These are phyloP conservation scores for Eugnorisma glareosa DNA, from an alignment of 2,888 invertebrate genomes.

Conservation along the genomic window DNA sequence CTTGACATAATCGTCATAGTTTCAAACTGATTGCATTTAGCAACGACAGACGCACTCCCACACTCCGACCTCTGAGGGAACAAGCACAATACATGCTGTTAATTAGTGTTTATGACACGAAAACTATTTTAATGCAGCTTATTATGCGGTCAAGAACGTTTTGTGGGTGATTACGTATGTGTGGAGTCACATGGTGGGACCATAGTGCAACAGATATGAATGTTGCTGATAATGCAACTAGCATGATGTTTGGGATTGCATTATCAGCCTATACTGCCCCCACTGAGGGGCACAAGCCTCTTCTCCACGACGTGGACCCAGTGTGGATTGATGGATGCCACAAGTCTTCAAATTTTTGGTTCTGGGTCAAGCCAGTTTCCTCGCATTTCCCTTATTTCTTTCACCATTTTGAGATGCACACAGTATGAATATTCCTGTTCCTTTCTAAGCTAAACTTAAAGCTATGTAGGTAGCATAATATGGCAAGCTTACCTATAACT, in stretches of 20 bases:
- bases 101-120: constrained; percentile 63
- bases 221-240: not conserved
- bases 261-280: not conserved
- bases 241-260: not conserved
- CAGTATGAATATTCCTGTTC: not conserved
- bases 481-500: not conserved
- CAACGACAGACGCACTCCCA: constrained; percentile 45
- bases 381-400: not conserved
- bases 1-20: constrained; percentile 52
- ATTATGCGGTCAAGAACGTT: constrained; percentile 68
- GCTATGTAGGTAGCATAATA: not conserved
- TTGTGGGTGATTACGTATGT: constrained; percentile 40
- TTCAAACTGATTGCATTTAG: constrained; percentile 48
- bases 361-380: not conserved
- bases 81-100: constrained; percentile 57
- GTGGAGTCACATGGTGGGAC: constrained; percentile 32
- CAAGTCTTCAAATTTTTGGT: not conserved
- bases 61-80: constrained; percentile 53
- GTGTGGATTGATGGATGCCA: not conserved
- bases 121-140: constrained; percentile 63
- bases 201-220: not conserved
- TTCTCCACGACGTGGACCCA: not conserved
- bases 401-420: not conserved
- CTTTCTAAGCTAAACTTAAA: not conserved
- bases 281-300: not conserved